Conservation (phyloP, 2,797 vertebrate genomes). For the Gila robusta region DNA sequence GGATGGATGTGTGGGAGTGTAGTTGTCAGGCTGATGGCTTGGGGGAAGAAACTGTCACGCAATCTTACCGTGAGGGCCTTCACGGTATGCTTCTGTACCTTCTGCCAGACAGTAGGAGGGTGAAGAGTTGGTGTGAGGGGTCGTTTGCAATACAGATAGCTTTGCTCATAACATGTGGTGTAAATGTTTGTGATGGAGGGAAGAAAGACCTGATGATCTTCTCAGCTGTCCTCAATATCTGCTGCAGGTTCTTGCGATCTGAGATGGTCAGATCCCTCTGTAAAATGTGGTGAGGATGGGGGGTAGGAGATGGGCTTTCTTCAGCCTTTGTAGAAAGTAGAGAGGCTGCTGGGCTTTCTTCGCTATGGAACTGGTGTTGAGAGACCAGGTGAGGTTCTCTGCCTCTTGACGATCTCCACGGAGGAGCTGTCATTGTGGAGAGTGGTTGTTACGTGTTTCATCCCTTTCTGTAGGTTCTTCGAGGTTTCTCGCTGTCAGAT, state of each 20-base stretch:
- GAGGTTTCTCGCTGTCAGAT: constrained; percentile 78
- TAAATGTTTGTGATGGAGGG: background rate
- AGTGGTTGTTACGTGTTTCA: background rate
- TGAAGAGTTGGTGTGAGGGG: background rate
- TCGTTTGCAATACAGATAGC: background rate
- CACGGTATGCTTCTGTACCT: background rate
- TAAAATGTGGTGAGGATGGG: background rate
- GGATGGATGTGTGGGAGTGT: background rate
- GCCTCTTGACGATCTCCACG: background rate
- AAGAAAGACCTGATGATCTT: background rate
- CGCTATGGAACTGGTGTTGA: background rate
- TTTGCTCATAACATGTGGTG: background rate
- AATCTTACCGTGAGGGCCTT: background rate
- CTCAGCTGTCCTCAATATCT: background rate
- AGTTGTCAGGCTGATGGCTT: background rate
- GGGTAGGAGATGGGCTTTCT: background rate
- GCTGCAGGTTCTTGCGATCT: background rate
- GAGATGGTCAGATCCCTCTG: background rate
- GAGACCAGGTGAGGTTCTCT: background rate
- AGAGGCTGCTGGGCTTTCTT: background rate
- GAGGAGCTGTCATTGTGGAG: background rate
- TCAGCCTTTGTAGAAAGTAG: background rate
- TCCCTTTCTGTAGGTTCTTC: constrained; percentile 78
- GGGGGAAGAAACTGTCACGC: background rate
- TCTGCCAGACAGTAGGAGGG: background rate